phyloP scores from a whole-genome alignment of 2,888 invertebrate species.

The Parascotia fuliginaria region DNA sequence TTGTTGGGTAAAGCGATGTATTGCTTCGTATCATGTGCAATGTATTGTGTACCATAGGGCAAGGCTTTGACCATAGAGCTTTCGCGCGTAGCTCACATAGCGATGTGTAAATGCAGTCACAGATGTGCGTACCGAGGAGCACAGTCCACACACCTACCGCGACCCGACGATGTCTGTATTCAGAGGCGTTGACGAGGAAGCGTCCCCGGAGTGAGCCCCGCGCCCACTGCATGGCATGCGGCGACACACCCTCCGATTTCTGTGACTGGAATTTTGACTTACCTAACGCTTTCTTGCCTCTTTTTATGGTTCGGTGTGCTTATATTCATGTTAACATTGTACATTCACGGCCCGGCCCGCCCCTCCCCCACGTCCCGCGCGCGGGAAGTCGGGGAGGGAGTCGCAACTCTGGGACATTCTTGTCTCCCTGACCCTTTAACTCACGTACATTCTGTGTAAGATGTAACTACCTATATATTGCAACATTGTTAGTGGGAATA shows the following conservation, averaged over 20 bases:
- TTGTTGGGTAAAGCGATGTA: slow-evolving; percentile 62
- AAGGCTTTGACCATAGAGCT: slow-evolving; percentile 61
- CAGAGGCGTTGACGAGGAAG: slow-evolving; percentile 54
- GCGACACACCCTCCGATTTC: slow-evolving; percentile 45
- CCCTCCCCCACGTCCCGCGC: slow-evolving; percentile 20
- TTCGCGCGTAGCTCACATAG: slow-evolving; percentile 70
- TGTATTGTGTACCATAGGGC: slow-evolving; percentile 53
- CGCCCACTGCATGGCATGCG: slow-evolving; percentile 67
- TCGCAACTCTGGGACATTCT: slow-evolving; percentile 37
- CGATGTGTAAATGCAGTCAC: slow-evolving; percentile 75
- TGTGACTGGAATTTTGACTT: slow-evolving; percentile 82
- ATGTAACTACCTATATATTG: neutral
- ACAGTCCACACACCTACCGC: slow-evolving; percentile 47
- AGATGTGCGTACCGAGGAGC: slow-evolving; percentile 40
- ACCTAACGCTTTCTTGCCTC: slow-evolving; percentile 79
- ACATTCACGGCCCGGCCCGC: slow-evolving; percentile 29
- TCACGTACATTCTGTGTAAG: neutral
- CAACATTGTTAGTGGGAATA: slow-evolving; percentile 21
- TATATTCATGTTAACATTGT: slow-evolving; percentile 66
- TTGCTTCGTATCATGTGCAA: slow-evolving; percentile 71
- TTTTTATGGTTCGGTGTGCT: slow-evolving; percentile 84
- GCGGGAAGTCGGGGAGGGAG: slow-evolving; percentile 26
- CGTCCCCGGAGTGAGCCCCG: slow-evolving; percentile 17
- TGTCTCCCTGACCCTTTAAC: slow-evolving; percentile 54
- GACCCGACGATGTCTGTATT: slow-evolving; percentile 66